Evolutionary conservation across 2,113 vertebrate species (phyloP), one percentile per base, ranked within the genome.

Genomic region (Paradoxurus hermaphroditus): DNA sequence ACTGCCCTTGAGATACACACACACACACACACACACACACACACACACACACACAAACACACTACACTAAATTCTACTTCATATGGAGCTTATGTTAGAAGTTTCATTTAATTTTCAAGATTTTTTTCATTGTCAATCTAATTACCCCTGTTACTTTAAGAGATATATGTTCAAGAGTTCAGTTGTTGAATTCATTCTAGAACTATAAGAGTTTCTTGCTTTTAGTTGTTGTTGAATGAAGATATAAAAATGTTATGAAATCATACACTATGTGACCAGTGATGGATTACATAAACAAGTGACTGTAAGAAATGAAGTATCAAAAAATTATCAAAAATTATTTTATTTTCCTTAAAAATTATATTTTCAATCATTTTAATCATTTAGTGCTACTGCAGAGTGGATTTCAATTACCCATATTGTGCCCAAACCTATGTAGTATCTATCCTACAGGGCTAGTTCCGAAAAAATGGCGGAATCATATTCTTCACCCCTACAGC

Each of bases 51-150:
- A 53, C 19, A 4, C 15, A 59, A n/a, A n/a, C 41, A 63, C 3
- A 11, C 14, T 34, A 15, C 3, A 34, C 73, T 97, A 97, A 81
- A 94, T 63, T 94, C 75, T 93, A n/a, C 70, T 81, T 91, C 88
- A 34, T 86, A 86, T 36, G 5, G 83, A 92, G 86, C 86, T 84
- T 44, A 86, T 94, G 95, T 82, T 83, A 25, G 92, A 92, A 53
- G 18, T 90, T 93, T 85, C 75, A 51, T 31, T 67, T 97, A 97
- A 98, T 73, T 96, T 70, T 95, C 79, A 65, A 34, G 53, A 41
- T 36, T 78, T 96, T 92, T 96, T 59, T 91, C 39, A 36, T 68
- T 96, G 91, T 94, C 92, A 96, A 51, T 87, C 98, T 83, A 97
- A 62, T 83, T 44, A 23, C 4, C 27, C 70, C 72, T 90, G 90